phyloP scores from a whole-genome alignment of 2,797 vertebrate genomes.

The Steatocranus sp. region DNA sequence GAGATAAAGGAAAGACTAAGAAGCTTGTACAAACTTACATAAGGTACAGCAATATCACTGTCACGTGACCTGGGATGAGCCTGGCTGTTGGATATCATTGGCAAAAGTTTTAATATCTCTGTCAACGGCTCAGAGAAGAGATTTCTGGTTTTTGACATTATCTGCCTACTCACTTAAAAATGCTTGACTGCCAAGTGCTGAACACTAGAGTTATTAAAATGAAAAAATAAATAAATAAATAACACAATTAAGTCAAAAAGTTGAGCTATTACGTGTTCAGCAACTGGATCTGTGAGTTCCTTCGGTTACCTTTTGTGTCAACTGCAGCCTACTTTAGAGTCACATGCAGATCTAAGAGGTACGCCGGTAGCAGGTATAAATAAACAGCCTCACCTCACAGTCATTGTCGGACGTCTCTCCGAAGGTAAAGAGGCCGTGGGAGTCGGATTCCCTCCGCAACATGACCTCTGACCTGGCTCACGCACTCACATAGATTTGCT shows the following conservation, averaged over 20 bases:
- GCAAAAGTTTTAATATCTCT: background rate
- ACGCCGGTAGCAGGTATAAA: background rate
- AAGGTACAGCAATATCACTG: background rate
- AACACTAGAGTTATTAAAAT: background rate
- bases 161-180: slow-evolving; percentile 14
- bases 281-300: background rate
- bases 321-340: background rate
- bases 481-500: slow-evolving; percentile 58
- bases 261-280: background rate
- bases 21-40: background rate
- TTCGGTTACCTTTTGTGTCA: background rate
- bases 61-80: background rate
- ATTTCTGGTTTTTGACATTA: slow-evolving; percentile 4
- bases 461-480: slow-evolving; percentile 67
- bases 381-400: slow-evolving; percentile 63
- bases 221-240: background rate
- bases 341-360: no score
- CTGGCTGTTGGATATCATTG: background rate
- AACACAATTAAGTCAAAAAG: background rate
- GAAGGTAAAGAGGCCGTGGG: slow-evolving; percentile 67
- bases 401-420: slow-evolving; percentile 72
- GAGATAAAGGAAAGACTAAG: background rate
- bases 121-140: background rate
- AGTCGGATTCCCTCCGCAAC: slow-evolving; percentile 65
- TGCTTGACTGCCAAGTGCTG: background rate